A percentile compares a stretch with the other conserved stretches of the same genome.
phyloP scores from a whole-genome alignment of 1,140 invertebrate genomes.

The Scaptomyza montana region DNA sequence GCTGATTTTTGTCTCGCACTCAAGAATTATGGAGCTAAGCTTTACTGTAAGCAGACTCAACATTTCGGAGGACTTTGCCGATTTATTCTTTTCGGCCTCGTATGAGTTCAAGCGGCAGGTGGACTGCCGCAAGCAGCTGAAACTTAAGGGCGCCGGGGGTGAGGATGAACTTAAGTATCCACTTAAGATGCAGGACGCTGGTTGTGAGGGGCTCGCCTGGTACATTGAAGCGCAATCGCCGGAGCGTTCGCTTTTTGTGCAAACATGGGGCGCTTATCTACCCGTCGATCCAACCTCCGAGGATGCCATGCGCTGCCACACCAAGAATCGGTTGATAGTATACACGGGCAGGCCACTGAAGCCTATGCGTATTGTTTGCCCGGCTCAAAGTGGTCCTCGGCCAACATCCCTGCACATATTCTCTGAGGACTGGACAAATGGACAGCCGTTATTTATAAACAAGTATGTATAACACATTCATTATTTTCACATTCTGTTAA shows the following conservation, averaged over 20 bases:
- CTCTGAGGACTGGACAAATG: conserved; percentile 89
- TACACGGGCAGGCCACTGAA: conserved; percentile 87
- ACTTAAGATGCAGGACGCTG: conserved; percentile 86
- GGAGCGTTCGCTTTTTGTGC: conserved; percentile 89
- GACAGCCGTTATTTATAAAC: conserved; percentile 75
- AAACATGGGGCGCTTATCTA: conserved; percentile 89
- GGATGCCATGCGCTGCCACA: conserved; percentile 86
- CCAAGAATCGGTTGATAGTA: conserved; percentile 86
- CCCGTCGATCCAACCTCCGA: conserved; percentile 84
- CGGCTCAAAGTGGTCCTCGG: conserved; percentile 87
- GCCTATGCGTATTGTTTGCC: conserved; percentile 90
- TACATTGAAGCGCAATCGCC: conserved; percentile 88
- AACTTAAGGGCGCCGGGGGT: conserved; percentile 86
- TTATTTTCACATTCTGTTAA: no score
- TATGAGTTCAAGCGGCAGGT: conserved; percentile 88
- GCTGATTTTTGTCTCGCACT: conserved; percentile 87
- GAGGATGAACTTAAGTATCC: conserved; percentile 87
- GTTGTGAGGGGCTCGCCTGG: conserved; percentile 90
- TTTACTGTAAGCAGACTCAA: conserved; percentile 87
- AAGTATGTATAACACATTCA: conserved; percentile 64
- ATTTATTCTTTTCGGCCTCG: conserved; percentile 88
- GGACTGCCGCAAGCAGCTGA: conserved; percentile 87
- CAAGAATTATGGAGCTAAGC: conserved; percentile 86
- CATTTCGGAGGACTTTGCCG: conserved; percentile 88
- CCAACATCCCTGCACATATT: conserved; percentile 89